Evolutionary conservation across 2,888 invertebrate species (phyloP), one percentile per base, ranked within the genome.

Genomic region (Drosophila birchii): DNA sequence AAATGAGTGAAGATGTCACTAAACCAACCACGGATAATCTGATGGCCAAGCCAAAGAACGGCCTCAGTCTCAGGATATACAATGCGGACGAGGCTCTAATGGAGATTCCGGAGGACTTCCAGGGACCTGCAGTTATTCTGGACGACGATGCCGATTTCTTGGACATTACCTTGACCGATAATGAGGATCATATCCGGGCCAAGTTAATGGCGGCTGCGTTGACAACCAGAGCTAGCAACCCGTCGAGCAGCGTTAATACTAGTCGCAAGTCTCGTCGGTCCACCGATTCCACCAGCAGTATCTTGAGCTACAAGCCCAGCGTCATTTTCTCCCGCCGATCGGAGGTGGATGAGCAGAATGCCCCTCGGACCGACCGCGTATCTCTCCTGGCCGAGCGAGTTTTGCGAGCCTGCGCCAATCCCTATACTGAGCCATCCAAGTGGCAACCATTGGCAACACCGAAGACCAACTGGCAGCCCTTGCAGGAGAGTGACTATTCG

Each of bases 241-340:
- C 32, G 8, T 54, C 51, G 9, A 26, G 14, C 34, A 67, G 75
- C 34, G 39, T 34, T 6, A 44, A 18, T 8, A 64, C 53, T 7
- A 58, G 64, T n/a, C 59, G 56, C 43, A 56, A 55, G 23, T 57
- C 53, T 20, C 53, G 36, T 60, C 62, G 20, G 23, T 60, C 8
- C 34, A 41, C 3, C 11, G 32, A 23, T 14, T 57, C 43, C 38
- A 36, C 51, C 43, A 53, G 55, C 20, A 62, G 60, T 26, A 58
- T 62, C 14, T 9, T 18, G 3, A 78, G 53, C 54, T 79, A 78
- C 38, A 68, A 49, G 61, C 75, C 87, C 9, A 84, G 79, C 7
- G 75, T 54, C 9, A 60, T 60, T 18, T 82, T 79, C 59, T 54
- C 60, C 34, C 79, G 82, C 5, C 87, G 82, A 29, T 69, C 72